A percentile compares a stretch with the other conserved stretches of the same genome.
phyloP scores from a whole-genome alignment of 2,113 vertebrate species.

The Trichomycterus rosablanca region DNA sequence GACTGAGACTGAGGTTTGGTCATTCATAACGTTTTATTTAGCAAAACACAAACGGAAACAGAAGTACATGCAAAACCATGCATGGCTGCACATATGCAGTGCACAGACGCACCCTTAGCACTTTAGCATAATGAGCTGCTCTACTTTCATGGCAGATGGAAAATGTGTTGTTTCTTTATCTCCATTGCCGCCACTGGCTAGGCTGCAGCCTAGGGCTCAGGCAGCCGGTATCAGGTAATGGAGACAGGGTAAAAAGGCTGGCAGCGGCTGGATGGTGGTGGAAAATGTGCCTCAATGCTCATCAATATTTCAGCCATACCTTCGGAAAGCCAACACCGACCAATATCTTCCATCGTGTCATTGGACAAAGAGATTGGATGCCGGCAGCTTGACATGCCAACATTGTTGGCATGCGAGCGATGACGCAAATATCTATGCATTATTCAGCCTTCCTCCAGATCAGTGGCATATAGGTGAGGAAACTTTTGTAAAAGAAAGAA shows the following conservation, averaged over 20 bases:
- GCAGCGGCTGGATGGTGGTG: slow-evolving; percentile 56
- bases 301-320: slow-evolving; percentile 73
- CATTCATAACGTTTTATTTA: too few species aligned
- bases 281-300: slow-evolving; percentile 67
- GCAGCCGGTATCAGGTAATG: slow-evolving; percentile 57
- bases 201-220: slow-evolving; percentile 10
- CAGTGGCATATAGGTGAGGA: slow-evolving; percentile 25
- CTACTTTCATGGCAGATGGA: slow-evolving; percentile 73
- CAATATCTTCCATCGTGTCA: slow-evolving; percentile 76
- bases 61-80: too few species aligned
- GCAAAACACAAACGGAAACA: too few species aligned
- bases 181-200: not conserved
- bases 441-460: slow-evolving; percentile 59
- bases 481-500: slow-evolving; percentile 36
- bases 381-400: slow-evolving; percentile 65
- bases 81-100: too few species aligned
- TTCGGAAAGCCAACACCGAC: slow-evolving; percentile 70
- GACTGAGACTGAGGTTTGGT: too few species aligned
- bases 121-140: slow-evolving; percentile 68
- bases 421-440: slow-evolving; percentile 62
- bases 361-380: slow-evolving; percentile 65
- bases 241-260: slow-evolving; percentile 46
- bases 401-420: slow-evolving; percentile 67
- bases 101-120: slow-evolving; percentile 52
- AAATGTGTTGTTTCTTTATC: slow-evolving; percentile 56